Evolutionary conservation across 2,113 vertebrate species (phyloP).

Genomic region (Crotophaga sulcirostris): DNA sequence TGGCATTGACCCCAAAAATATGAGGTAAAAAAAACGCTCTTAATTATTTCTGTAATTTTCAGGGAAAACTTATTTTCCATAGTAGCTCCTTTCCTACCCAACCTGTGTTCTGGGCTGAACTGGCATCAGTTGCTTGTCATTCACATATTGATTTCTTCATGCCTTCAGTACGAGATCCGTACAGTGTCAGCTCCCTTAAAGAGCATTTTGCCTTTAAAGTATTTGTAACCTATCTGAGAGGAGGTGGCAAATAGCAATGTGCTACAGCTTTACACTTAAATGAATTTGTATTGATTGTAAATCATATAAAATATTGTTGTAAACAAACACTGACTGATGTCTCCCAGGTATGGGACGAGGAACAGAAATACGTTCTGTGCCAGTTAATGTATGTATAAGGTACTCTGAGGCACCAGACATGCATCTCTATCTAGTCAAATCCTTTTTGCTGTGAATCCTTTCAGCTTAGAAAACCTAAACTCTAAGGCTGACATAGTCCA

Average conservation of each 20-base stretch:
- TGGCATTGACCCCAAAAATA: not conserved
- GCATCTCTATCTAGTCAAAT: not conserved
- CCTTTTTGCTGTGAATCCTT: not conserved
- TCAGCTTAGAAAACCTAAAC: not conserved
- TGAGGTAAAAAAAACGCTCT: not conserved
- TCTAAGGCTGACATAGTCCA: not conserved
- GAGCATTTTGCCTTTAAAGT: not conserved
- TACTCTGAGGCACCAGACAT: not conserved
- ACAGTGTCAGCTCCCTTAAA: not conserved
- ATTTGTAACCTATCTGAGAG: not conserved
- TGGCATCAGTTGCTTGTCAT: not conserved
- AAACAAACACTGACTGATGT: not conserved
- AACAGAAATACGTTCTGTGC: not conserved
- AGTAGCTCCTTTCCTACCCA: not conserved
- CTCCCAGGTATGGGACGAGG: not conserved
- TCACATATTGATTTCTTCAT: rapidly evolving
- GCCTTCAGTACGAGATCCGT: not conserved
- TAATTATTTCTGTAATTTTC: not conserved
- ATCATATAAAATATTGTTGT: not conserved
- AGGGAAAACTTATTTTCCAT: not conserved
- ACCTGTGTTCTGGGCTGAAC: not conserved
- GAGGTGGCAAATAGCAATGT: not conserved
- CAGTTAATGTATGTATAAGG: not conserved
- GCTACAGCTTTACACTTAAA: not conserved
- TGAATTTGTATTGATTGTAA: not conserved